These are phyloP conservation scores for Lamprologus speciosus DNA, from an alignment of 2,113 vertebrate genomes.

Conservation along the genomic window DNA sequence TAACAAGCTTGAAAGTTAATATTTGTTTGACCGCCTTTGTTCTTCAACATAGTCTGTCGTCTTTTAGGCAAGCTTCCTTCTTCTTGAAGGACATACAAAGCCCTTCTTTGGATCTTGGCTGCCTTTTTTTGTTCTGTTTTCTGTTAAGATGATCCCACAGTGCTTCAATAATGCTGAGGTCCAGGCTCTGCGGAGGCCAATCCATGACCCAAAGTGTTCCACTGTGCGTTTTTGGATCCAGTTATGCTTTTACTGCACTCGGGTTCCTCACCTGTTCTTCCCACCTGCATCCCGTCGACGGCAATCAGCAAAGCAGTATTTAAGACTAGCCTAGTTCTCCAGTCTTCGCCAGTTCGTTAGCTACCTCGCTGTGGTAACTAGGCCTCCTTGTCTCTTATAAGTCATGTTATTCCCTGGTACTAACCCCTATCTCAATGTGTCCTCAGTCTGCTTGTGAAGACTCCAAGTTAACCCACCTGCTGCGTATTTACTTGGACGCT, in stretches of 20 bases:
- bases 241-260: background rate
- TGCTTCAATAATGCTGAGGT: background rate
- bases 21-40: background rate
- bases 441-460: background rate
- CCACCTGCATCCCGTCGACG: background rate
- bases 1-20: background rate
- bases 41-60: background rate
- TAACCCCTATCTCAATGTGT: background rate
- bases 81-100: background rate
- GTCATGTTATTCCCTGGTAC: background rate
- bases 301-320: background rate
- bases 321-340: background rate
- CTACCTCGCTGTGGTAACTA: background rate
- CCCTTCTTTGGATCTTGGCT: background rate
- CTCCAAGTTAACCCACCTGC: background rate
- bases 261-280: background rate
- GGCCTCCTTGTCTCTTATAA: background rate
- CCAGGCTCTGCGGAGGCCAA: background rate
- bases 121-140: background rate
- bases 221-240: background rate
- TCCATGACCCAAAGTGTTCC: background rate
- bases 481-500: fast-evolving
- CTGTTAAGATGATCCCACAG: background rate
- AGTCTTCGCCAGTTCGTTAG: background rate
- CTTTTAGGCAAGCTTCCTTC: background rate